Evolutionary conservation across 2,113 vertebrate genomes (phyloP).

Genomic region (Notarius quadriscutis): DNA sequence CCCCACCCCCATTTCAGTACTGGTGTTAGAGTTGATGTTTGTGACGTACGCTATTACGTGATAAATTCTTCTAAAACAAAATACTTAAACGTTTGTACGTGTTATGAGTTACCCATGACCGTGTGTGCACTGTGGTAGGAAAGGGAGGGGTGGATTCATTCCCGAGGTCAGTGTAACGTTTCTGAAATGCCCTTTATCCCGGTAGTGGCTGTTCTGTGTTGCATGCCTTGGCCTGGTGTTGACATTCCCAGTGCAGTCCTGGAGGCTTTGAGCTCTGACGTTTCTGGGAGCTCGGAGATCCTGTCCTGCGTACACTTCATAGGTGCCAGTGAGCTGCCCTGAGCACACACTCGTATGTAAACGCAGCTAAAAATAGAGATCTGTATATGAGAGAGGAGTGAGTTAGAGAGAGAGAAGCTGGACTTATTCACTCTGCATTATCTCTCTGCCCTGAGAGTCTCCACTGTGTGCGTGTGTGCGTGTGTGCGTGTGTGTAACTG

Average conservation of each 20-base stretch:
- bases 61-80: not conserved
- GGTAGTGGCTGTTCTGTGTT: not conserved
- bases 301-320: conserved; percentile 8
- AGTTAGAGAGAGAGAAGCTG: not conserved
- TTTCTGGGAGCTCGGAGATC: conserved; percentile 44
- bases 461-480: no score
- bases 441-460: not conserved
- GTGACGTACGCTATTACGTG: not conserved
- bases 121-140: not conserved
- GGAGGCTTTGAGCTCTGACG: conserved; percentile 42
- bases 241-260: not conserved
- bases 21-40: not conserved
- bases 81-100: not conserved
- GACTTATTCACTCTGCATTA: not conserved
- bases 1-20: not conserved
- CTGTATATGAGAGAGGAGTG: conserved; percentile 33
- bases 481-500: not conserved
- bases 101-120: not conserved
- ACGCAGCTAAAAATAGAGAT: conserved; percentile 70
- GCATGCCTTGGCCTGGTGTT: conserved; percentile 13
- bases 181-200: conserved; percentile 13
- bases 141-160: not conserved
- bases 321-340: conserved; percentile 44
- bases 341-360: conserved; percentile 55
- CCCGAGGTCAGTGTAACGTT: not conserved